A percentile compares a stretch with the other conserved stretches of the same genome.
Evolutionary conservation across 1,140 invertebrate species (phyloP).

Genomic region (Samia ricini): DNA sequence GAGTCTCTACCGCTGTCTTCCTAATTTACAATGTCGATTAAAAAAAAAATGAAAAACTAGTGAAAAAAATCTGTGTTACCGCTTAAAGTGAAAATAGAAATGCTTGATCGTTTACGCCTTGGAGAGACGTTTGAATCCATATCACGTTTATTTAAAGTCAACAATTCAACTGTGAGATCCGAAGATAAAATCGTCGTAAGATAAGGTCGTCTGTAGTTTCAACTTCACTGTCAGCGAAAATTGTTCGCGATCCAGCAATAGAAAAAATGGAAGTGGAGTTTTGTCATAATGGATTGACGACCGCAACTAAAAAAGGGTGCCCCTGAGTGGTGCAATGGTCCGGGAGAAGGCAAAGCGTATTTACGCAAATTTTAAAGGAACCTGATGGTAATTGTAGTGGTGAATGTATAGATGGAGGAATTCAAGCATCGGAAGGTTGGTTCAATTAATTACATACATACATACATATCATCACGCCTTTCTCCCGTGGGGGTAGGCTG

Average conservation of each 20-base stretch:
- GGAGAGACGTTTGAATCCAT: conserved; percentile 36
- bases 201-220: conserved; percentile 30
- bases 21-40: conserved; percentile 1
- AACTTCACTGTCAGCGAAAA: conserved; percentile 32
- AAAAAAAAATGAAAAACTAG: not conserved
- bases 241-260: conserved; percentile 31
- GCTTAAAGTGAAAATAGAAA: conserved; percentile 21
- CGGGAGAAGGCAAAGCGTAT: conserved; percentile 34
- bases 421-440: conserved; percentile 32
- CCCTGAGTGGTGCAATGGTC: conserved; percentile 30
- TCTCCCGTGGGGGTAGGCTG: too few relatives aligned
- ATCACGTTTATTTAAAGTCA: conserved; percentile 35
- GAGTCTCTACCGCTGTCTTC: not conserved
- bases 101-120: conserved; percentile 37
- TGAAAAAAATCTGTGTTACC: conserved; percentile 8
- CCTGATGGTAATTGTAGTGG: conserved; percentile 24
- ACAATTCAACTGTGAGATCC: conserved; percentile 34
- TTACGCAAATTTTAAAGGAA: conserved; percentile 37
- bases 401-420: conserved; percentile 30
- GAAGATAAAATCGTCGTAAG: too few relatives aligned
- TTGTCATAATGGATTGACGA: conserved; percentile 20
- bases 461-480: too few relatives aligned
- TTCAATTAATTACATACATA: conserved; percentile 38
- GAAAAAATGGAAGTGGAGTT: conserved; percentile 33
- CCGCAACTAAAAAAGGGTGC: conserved; percentile 30